Conservation (phyloP, 2,113 vertebrate genomes). For the Hippocampus guttulatus region DNA sequence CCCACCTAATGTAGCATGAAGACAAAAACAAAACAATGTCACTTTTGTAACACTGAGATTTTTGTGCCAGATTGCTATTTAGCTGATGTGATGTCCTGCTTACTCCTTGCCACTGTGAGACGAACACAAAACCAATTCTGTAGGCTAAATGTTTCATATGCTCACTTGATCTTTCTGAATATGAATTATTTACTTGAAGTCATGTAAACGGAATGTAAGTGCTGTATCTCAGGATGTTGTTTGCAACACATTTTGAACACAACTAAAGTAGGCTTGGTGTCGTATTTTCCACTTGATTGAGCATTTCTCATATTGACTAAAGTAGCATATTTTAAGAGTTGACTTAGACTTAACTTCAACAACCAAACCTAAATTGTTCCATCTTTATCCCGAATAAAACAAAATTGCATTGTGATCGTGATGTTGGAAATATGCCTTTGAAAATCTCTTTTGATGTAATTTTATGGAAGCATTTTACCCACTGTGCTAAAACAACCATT, state of each 20-base stretch:
- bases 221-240: slow-evolving; percentile 23
- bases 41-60: background rate
- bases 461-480: slow-evolving; percentile 36
- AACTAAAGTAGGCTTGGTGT: background rate
- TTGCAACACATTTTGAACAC: background rate
- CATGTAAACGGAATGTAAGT: slow-evolving; percentile 30
- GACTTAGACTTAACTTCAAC: background rate
- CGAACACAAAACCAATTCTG: background rate
- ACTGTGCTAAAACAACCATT: slow-evolving; percentile 16
- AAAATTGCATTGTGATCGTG: too few species aligned
- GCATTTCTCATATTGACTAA: background rate
- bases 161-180: slow-evolving; percentile 17
- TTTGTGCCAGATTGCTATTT: background rate
- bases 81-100: background rate
- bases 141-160: background rate
- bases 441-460: slow-evolving; percentile 10
- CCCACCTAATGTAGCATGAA: background rate
- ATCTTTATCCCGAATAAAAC: background rate
- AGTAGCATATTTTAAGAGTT: background rate
- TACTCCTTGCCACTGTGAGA: background rate
- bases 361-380: background rate
- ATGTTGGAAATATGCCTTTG: slow-evolving; percentile 21
- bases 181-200: background rate
- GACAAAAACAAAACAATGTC: background rate
- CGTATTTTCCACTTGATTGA: slow-evolving; percentile 2